These are phyloP conservation scores for Opisthograptis luteolata DNA, from an alignment of 2,888 invertebrate genomes.

Conservation along the genomic window DNA sequence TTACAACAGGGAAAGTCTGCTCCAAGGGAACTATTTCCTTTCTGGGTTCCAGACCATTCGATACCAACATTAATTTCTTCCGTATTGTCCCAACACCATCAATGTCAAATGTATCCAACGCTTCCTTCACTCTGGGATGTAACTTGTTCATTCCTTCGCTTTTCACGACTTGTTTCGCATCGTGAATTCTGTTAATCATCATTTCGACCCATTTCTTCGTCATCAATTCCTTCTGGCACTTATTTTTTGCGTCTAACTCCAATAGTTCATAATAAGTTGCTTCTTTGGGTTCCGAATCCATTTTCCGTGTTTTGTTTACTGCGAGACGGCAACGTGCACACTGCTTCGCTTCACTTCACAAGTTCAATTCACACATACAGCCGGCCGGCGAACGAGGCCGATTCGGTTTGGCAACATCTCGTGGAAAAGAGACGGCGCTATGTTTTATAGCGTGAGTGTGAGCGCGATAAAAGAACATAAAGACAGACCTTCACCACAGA, in stretches of 20 bases:
- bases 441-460: neutral
- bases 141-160: constrained; percentile 4
- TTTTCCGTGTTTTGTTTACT: neutral
- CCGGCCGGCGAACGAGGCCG: too few relatives aligned
- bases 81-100: neutral
- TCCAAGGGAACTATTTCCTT: constrained; percentile 23
- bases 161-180: constrained; percentile 1
- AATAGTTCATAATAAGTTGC: neutral
- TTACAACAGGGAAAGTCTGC: constrained; percentile 8
- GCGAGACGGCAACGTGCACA: constrained; percentile 1
- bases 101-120: constrained; percentile 7
- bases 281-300: neutral
- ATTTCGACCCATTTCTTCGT: constrained; percentile 24
- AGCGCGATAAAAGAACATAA: neutral
- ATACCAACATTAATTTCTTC: neutral
- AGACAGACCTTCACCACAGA: too few relatives aligned
- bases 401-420: constrained; percentile 4
- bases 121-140: constrained; percentile 16
- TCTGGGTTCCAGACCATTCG: neutral
- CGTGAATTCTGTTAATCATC: constrained; percentile 19
- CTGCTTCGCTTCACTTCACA: neutral
- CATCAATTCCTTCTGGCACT: constrained; percentile 24
- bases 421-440: neutral
- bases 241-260: neutral
- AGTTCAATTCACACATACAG: neutral